Evolutionary conservation across 2,113 vertebrate genomes (phyloP).

Genomic region (Genyomyrus donnyi): DNA sequence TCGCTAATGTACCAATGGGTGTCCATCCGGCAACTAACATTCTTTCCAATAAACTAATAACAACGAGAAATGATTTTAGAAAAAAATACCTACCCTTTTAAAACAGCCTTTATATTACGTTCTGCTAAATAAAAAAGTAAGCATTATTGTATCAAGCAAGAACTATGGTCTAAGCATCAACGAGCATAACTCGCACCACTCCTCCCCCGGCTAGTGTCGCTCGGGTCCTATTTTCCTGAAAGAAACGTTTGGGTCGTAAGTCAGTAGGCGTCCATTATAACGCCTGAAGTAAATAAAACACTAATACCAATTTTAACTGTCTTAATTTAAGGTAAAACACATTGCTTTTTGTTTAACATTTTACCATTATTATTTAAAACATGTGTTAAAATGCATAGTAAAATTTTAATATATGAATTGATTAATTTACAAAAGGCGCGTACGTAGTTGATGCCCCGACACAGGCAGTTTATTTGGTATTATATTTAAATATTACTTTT

Average conservation of each 20-base stretch:
- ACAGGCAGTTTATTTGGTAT: neutral
- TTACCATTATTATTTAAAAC: neutral
- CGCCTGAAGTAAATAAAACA: slow-evolving; percentile 26
- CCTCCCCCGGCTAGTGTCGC: slow-evolving; percentile 24
- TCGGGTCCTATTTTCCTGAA: slow-evolving; percentile 35
- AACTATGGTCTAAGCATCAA: neutral
- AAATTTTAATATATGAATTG: neutral
- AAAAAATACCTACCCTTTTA: slow-evolving; percentile 8
- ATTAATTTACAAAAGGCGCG: slow-evolving; percentile 4
- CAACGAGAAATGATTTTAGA: neutral
- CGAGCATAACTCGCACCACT: slow-evolving; percentile 4
- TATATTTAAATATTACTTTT: slow-evolving; percentile 1
- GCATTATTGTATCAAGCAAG: slow-evolving; percentile 16
- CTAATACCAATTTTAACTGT: too few species aligned
- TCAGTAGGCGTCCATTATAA: neutral
- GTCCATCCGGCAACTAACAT: neutral
- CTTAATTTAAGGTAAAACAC: neutral
- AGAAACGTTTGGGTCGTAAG: slow-evolving; percentile 3
- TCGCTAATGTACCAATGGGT: neutral
- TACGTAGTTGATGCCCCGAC: neutral
- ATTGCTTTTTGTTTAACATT: neutral
- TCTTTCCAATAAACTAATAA: neutral
- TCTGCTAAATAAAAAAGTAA: slow-evolving; percentile 8
- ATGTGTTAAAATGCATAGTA: too few species aligned
- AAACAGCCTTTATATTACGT: slow-evolving; percentile 18